Conservation (phyloP, 2,113 vertebrate genomes). For the Myiozetetes cayanensis region DNA sequence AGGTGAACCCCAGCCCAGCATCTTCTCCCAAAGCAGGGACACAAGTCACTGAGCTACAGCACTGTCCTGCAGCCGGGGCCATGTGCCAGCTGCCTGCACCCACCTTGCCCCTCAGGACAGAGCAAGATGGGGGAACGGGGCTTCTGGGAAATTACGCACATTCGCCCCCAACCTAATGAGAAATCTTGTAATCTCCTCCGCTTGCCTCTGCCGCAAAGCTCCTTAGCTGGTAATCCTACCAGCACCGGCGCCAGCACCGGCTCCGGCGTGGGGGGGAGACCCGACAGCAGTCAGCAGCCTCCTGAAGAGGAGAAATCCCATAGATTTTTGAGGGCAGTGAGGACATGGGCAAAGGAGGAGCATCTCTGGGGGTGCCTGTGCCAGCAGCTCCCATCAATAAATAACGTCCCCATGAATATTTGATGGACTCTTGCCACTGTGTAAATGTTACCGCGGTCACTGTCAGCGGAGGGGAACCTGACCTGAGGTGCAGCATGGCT, state of each 20-base stretch:
- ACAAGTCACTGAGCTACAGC: not conserved
- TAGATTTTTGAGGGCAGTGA: not conserved
- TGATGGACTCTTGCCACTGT: not conserved
- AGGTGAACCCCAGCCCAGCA: not conserved
- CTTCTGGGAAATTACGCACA: not conserved
- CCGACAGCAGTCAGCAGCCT: not conserved
- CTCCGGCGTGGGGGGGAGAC: not conserved
- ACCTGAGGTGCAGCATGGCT: not conserved
- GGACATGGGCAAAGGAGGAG: not conserved
- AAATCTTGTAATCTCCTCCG: not conserved
- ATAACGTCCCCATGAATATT: slow-evolving; percentile 22
- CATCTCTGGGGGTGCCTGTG: not conserved
- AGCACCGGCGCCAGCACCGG: not conserved
- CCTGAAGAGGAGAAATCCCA: not conserved
- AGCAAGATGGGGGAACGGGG: not conserved
- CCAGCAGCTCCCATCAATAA: slow-evolving; percentile 18
- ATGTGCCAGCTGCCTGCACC: not conserved
- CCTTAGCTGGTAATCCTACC: slow-evolving; percentile 37
- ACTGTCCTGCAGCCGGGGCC: not conserved
- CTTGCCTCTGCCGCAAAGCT: slow-evolving; percentile 2
- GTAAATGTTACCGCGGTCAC: slow-evolving; percentile 13
- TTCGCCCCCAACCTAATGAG: not conserved
- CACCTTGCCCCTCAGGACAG: not conserved
- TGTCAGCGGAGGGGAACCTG: not conserved
- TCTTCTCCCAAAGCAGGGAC: not conserved